Percentiles rank a stretch among this genome's conserved stretches.
phyloP scores from a whole-genome alignment of 2,113 vertebrate species.

The Prunella fulvescens region DNA sequence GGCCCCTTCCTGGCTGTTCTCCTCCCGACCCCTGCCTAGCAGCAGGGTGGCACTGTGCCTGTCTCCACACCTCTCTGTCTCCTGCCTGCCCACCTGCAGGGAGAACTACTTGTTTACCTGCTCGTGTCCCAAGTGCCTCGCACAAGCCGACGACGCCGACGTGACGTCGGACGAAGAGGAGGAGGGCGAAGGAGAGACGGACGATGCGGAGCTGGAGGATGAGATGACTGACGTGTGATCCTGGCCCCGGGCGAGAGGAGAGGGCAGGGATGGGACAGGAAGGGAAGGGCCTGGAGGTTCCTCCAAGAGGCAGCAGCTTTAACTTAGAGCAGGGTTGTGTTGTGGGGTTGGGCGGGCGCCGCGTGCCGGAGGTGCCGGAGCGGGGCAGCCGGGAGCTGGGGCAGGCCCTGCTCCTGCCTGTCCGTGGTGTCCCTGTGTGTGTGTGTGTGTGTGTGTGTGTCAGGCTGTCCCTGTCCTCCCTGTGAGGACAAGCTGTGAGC shows the following conservation, averaged over 20 bases:
- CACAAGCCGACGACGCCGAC: constrained; percentile 86
- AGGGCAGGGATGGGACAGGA: not conserved
- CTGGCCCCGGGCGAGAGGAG: not conserved
- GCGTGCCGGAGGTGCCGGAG: not conserved
- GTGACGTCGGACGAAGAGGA: constrained; percentile 94
- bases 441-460: not conserved
- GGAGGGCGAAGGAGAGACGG: constrained; percentile 84
- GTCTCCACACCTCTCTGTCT: not conserved
- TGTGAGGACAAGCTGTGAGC: not conserved
- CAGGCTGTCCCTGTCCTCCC: not conserved
- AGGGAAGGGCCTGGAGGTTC: not conserved
- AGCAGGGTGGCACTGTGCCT: not conserved
- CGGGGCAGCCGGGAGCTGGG: not conserved
- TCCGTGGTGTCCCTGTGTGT: not conserved
- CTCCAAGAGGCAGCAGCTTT: not conserved
- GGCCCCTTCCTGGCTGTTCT: not conserved
- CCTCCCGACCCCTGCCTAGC: rapidly evolving
- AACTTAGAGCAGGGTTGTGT: constrained; percentile 7
- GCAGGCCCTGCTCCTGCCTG: not conserved
- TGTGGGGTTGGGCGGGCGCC: not conserved
- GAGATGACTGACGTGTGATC: constrained; percentile 97
- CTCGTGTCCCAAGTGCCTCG: constrained; percentile 91
- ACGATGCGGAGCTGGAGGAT: constrained; percentile 92
- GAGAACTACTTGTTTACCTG: constrained; percentile 97
- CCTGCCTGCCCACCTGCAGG: constrained; percentile 62